These are phyloP conservation scores for Panzeria rudis DNA, from an alignment of 2,888 invertebrate genomes.

Conservation along the genomic window DNA sequence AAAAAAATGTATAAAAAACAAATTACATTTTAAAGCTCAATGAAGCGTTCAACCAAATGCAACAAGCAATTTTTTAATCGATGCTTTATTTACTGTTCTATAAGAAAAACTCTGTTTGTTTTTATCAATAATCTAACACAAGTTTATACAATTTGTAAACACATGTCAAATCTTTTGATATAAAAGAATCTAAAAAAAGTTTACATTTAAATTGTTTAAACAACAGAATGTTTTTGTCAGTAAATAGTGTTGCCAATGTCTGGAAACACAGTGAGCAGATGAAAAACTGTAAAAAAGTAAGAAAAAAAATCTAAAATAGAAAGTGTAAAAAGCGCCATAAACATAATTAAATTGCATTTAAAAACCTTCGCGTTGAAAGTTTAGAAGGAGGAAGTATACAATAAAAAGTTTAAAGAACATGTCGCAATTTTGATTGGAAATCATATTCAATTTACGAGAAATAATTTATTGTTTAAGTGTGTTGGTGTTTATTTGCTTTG, in stretches of 20 bases:
- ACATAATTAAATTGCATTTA: too few species aligned
- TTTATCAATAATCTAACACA: conserved; percentile 5
- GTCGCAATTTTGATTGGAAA: too few species aligned
- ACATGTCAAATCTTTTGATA: conserved; percentile 11
- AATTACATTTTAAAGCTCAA: background rate
- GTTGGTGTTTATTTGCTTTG: too few species aligned
- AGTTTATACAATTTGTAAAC: conserved; percentile 24
- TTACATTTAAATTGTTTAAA: conserved; percentile 11
- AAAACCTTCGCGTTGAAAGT: too few species aligned
- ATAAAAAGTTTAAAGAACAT: too few species aligned
- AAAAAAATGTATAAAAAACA: background rate
- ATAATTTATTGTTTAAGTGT: too few species aligned
- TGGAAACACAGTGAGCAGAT: too few species aligned
- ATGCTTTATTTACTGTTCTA: background rate
- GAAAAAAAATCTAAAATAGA: too few species aligned
- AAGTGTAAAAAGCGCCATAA: too few species aligned
- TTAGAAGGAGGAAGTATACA: too few species aligned
- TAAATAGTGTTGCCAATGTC: background rate
- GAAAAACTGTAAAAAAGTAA: too few species aligned
- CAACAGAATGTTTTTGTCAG: conserved; percentile 1
- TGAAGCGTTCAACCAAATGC: background rate
- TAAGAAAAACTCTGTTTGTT: background rate
- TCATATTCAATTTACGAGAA: too few species aligned
- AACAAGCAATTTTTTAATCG: background rate
- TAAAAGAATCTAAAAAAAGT: conserved; percentile 5